These are phyloP conservation scores for Nymphalis urticae DNA, from an alignment of 2,888 invertebrate genomes.

Conservation along the genomic window DNA sequence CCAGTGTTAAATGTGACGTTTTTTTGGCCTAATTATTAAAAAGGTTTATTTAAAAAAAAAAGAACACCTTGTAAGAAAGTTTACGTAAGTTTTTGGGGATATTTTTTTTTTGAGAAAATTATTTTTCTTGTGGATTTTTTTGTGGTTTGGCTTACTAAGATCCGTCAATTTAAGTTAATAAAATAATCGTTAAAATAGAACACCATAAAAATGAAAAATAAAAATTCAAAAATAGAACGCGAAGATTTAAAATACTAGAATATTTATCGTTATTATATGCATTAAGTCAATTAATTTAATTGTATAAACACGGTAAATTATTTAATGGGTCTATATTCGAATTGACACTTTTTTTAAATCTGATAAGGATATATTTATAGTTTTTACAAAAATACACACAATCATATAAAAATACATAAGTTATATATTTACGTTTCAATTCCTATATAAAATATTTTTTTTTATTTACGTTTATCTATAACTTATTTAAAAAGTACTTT, in stretches of 20 bases:
- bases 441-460: too few species aligned
- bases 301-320: background rate
- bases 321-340: slow-evolving; percentile 2
- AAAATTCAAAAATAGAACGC: background rate
- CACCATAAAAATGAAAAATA: background rate
- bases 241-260: background rate
- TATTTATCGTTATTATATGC: background rate
- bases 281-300: slow-evolving; percentile 18
- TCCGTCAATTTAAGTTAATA: too few species aligned
- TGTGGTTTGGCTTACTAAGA: slow-evolving; percentile 1
- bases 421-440: too few species aligned
- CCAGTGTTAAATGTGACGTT: slow-evolving; percentile 24
- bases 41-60: background rate
- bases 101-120: background rate
- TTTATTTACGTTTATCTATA: too few species aligned
- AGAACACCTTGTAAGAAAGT: background rate
- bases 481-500: too few species aligned
- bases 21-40: slow-evolving; percentile 3
- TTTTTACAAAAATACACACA: background rate
- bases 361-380: slow-evolving; percentile 21
- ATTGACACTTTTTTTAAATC: slow-evolving; percentile 21
- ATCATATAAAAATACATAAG: too few species aligned
- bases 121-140: background rate
- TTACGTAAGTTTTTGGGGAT: slow-evolving; percentile 17
- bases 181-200: too few species aligned